These are phyloP conservation scores for Periophthalmus modestus DNA, from an alignment of 2,113 vertebrate species.

Conservation along the genomic window DNA sequence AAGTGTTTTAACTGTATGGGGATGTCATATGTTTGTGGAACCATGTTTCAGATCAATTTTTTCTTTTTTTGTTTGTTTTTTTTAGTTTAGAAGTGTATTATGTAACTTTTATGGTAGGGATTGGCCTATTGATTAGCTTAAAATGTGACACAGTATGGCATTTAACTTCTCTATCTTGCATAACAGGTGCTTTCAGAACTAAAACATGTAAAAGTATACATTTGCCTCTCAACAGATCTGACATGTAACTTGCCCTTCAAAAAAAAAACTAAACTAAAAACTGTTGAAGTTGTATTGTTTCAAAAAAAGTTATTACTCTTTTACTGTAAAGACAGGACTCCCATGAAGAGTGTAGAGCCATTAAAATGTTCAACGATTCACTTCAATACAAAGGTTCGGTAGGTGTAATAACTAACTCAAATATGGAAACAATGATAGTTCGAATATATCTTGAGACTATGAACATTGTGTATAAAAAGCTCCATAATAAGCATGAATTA, in stretches of 20 bases:
- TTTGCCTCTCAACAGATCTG: no score
- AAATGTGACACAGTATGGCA: background rate
- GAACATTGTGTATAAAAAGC: conserved; percentile 12
- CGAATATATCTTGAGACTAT: background rate
- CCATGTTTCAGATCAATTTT: background rate
- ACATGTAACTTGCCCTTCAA: no score
- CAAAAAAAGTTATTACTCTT: no score
- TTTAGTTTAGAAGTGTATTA: no score
- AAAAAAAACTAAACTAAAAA: background rate
- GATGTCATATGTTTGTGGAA: background rate
- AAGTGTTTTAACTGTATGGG: background rate
- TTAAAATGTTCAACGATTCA: background rate
- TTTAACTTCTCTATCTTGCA: background rate
- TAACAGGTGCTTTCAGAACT: no score
- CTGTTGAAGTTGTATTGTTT: background rate
- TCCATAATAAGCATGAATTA: conserved; percentile 49
- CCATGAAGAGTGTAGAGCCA: background rate
- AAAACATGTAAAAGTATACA: no score
- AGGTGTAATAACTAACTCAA: background rate
- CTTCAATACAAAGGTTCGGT: background rate
- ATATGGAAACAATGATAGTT: background rate
- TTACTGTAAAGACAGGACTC: background rate
- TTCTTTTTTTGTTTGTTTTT: no score
- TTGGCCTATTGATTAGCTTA: no score
- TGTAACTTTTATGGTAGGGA: no score